Evolutionary conservation across 35 echinoderm and acorn worm genomes (phyloP).

Genomic region (Stichopus chloronotus): DNA sequence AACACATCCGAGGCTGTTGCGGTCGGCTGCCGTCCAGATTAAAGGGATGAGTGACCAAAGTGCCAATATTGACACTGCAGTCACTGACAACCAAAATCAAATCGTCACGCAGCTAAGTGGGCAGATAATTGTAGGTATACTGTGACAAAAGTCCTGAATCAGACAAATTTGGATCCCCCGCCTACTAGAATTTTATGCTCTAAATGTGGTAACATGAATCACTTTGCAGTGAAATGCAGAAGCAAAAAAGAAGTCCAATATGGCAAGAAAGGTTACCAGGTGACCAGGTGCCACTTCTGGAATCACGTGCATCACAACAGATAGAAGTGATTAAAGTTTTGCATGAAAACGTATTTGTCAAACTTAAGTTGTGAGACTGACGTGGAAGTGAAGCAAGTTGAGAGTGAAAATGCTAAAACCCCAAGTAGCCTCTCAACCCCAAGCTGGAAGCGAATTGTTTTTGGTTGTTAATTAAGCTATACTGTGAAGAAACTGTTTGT

Average conservation of each 20-base stretch:
- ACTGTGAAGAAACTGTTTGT: too few relatives aligned
- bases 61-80: neutral
- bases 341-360: constrained; percentile 40
- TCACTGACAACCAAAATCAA: neutral
- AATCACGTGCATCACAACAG: constrained; percentile 55
- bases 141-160: neutral
- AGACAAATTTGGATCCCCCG: neutral
- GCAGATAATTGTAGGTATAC: neutral
- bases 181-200: neutral
- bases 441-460: too few relatives aligned
- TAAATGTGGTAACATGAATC: constrained; percentile 56
- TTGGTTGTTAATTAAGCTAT: too few relatives aligned
- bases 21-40: neutral
- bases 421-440: too few relatives aligned
- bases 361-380: neutral
- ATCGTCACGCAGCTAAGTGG: neutral
- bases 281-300: constrained; percentile 53
- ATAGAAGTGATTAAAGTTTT: constrained; percentile 64
- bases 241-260: neutral
- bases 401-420: neutral
- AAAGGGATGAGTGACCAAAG: constrained; percentile 29
- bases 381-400: neutral
- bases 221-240: constrained; percentile 52
- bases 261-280: neutral
- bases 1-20: neutral